A percentile compares a stretch with the other conserved stretches of the same genome.
These are phyloP conservation scores for Triplophysa tibetana DNA, from an alignment of 2,113 vertebrate species.

Conservation along the genomic window DNA sequence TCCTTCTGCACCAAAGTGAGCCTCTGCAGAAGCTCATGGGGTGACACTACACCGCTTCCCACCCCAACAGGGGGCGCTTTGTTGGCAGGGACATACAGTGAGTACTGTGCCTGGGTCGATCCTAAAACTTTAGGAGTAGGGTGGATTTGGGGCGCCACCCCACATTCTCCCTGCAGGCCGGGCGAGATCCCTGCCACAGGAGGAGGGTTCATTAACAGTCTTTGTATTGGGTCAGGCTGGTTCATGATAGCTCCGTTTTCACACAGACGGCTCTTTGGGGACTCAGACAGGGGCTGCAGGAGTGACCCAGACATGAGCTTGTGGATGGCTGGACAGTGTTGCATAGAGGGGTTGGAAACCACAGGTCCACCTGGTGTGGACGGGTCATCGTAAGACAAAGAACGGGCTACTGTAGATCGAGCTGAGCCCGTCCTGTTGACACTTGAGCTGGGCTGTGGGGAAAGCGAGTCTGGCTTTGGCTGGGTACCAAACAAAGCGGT, in stretches of 20 bases:
- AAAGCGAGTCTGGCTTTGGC: constrained; percentile 62
- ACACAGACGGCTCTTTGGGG: constrained; percentile 78
- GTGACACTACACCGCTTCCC: constrained; percentile 74
- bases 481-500: constrained; percentile 83
- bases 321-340: constrained; percentile 86
- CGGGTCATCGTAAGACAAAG: constrained; percentile 82
- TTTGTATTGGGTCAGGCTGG: constrained; percentile 65
- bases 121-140: neutral
- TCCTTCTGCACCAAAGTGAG: constrained; percentile 88
- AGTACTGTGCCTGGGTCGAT: neutral
- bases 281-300: constrained; percentile 78
- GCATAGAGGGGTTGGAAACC: constrained; percentile 44
- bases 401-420: constrained; percentile 78
- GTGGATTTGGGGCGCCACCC: constrained; percentile 42
- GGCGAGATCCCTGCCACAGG: constrained; percentile 31
- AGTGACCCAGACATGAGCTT: constrained; percentile 85
- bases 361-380: constrained; percentile 9
- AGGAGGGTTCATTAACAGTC: constrained; percentile 72
- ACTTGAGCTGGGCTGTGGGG: neutral
- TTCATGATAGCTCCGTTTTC: constrained; percentile 66
- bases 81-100: neutral
- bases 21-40: constrained; percentile 86
- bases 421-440: constrained; percentile 1
- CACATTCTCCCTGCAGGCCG: constrained; percentile 45
- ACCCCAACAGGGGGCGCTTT: constrained; percentile 11